Percentiles rank a stretch among this genome's conserved stretches.
phyloP scores from a whole-genome alignment of 2,797 vertebrate genomes.

The Enteromius mattozi region DNA sequence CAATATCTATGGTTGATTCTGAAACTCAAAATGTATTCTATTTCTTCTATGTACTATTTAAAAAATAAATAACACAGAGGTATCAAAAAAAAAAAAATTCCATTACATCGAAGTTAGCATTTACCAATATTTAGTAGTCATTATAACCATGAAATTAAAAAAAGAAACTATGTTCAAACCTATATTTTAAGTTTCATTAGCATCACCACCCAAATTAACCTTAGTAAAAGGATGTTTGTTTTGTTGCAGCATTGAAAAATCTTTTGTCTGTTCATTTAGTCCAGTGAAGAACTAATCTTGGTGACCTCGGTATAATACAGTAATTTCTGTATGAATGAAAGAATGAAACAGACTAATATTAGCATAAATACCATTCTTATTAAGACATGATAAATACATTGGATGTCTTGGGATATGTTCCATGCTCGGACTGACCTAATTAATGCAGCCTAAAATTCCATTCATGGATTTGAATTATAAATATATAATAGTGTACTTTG shows the following conservation, averaged over 20 bases:
- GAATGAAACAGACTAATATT: no score
- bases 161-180: background rate
- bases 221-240: background rate
- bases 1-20: background rate
- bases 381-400: background rate
- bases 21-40: conserved; percentile 23
- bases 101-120: no score
- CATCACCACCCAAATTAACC: background rate
- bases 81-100: background rate
- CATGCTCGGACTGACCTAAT: background rate
- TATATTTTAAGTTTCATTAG: background rate
- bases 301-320: background rate
- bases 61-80: background rate
- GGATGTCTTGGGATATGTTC: background rate
- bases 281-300: background rate
- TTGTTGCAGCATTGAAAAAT: background rate
- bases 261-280: background rate
- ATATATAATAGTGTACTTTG: no score
- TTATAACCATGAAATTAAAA: background rate
- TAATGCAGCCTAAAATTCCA: no score
- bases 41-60: background rate
- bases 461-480: no score
- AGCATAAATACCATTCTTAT: no score
- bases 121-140: background rate
- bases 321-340: no score